These are phyloP conservation scores for Pterocles gutturalis DNA, from an alignment of 2,113 vertebrate genomes.

Conservation along the genomic window DNA sequence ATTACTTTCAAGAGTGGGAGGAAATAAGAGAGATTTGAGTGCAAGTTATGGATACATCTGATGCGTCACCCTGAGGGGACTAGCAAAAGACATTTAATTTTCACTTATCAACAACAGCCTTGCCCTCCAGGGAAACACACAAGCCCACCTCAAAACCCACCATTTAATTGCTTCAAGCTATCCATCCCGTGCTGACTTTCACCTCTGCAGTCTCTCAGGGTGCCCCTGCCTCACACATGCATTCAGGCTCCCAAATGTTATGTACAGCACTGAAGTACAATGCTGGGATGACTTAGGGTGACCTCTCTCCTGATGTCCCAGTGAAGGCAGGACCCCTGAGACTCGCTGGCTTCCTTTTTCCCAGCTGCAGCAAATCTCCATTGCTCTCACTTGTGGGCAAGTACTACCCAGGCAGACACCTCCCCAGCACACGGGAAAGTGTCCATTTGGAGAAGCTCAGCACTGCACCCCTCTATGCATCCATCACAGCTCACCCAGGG, in stretches of 20 bases:
- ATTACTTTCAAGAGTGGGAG: neutral
- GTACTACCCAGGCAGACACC: neutral
- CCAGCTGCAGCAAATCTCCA: neutral
- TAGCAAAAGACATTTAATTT: slow-evolving; percentile 55
- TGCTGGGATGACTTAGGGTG: neutral
- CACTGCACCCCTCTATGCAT: neutral
- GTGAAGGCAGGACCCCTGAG: neutral
- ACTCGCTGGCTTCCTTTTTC: neutral
- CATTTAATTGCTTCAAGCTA: slow-evolving; percentile 9
- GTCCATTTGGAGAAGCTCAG: neutral
- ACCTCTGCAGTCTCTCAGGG: neutral
- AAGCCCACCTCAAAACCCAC: neutral
- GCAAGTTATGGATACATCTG: neutral
- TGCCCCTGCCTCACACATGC: neutral
- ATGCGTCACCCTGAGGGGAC: neutral
- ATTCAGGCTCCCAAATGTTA: neutral
- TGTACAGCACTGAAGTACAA: neutral
- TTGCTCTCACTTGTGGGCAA: neutral
- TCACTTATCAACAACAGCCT: slow-evolving; percentile 28
- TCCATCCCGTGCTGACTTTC: neutral
- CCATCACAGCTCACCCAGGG: neutral
- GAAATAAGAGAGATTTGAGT: neutral
- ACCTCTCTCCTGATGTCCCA: neutral
- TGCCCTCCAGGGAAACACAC: neutral
- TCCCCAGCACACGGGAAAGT: too few relatives aligned